Evolutionary conservation across 2,888 invertebrate species (phyloP).

Genomic region (Sclerodermus sp.): DNA sequence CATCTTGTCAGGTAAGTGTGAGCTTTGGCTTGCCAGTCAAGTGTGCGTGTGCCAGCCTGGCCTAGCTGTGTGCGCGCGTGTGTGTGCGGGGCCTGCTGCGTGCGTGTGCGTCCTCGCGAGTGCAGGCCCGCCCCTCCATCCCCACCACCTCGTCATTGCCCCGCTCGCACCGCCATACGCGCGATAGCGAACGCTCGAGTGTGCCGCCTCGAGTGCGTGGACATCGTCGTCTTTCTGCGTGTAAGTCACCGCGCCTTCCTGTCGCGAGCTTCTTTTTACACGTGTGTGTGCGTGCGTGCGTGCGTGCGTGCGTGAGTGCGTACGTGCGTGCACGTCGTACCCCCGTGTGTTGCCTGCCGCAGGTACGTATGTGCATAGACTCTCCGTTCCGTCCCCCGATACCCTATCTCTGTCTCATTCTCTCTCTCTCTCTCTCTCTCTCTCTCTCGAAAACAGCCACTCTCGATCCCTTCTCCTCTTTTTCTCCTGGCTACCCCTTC

Average conservation of each 20-base stretch:
- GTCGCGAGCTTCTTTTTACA: no score
- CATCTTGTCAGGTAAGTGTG: conserved; percentile 57
- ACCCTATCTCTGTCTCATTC: conserved; percentile 15
- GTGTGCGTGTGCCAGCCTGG: conserved; percentile 20
- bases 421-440: conserved; percentile 4
- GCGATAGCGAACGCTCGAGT: no score
- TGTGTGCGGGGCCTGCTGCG: conserved; percentile 1
- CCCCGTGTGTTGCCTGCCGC: conserved; percentile 24
- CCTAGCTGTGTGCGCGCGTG: not conserved
- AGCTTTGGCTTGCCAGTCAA: conserved; percentile 40
- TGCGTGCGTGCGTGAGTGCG: conserved; percentile 16
- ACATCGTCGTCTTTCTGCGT: no score
- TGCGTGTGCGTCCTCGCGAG: conserved; percentile 9
- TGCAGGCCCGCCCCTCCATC: conserved; percentile 10
- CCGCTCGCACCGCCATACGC: not conserved
- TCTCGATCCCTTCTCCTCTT: no score
- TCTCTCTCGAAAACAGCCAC: not conserved
- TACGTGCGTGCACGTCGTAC: conserved; percentile 21
- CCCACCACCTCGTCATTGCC: conserved; percentile 14
- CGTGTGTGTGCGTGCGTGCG: conserved; percentile 4
- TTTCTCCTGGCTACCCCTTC: not conserved
- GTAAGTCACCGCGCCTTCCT: no score
- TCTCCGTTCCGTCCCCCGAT: no score
- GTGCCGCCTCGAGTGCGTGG: no score
- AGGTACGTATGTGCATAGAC: no score